Conservation (phyloP, 2,888 invertebrate genomes). For the Trichogramma evanescens region DNA sequence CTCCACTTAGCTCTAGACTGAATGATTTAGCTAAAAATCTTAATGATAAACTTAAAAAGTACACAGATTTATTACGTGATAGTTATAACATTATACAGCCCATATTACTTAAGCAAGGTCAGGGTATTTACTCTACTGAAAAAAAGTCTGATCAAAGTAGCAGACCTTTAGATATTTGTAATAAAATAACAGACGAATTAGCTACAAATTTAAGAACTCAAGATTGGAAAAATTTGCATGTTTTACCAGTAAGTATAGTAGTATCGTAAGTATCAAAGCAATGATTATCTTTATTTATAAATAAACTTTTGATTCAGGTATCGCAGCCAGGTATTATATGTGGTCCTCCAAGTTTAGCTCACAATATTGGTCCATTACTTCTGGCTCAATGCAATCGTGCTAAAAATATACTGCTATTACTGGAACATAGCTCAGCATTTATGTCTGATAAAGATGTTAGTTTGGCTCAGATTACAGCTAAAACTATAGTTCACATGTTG, state of each 20-base stretch:
- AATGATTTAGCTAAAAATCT: slow-evolving; percentile 34
- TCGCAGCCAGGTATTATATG: slow-evolving; percentile 40
- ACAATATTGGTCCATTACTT: slow-evolving; percentile 41
- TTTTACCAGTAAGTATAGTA: slow-evolving; percentile 31
- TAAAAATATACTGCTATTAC: slow-evolving; percentile 39
- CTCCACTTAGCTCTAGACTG: slow-evolving; percentile 29
- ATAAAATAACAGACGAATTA: slow-evolving; percentile 35
- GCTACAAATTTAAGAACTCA: slow-evolving; percentile 31
- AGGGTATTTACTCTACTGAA: slow-evolving; percentile 25
- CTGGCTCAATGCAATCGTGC: slow-evolving; percentile 38
- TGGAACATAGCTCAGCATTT: slow-evolving; percentile 37
- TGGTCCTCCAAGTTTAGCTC: slow-evolving; percentile 39
- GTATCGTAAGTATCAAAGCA: background rate
- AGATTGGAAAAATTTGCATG: slow-evolving; percentile 42
- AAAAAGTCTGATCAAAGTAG: slow-evolving; percentile 22
- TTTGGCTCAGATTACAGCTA: slow-evolving; percentile 40
- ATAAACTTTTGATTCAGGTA: slow-evolving; percentile 25
- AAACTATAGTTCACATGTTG: slow-evolving; percentile 42
- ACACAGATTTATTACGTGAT: slow-evolving; percentile 32
- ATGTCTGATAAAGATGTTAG: slow-evolving; percentile 43
- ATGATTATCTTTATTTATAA: background rate
- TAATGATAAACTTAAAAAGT: slow-evolving; percentile 34
- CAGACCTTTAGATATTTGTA: slow-evolving; percentile 33
- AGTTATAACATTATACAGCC: slow-evolving; percentile 35
- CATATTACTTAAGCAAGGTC: slow-evolving; percentile 29